These are phyloP conservation scores for Hydrozoanthus tunicans DNA, from an alignment of 64 coral and sea anemone species.

Conservation along the genomic window DNA sequence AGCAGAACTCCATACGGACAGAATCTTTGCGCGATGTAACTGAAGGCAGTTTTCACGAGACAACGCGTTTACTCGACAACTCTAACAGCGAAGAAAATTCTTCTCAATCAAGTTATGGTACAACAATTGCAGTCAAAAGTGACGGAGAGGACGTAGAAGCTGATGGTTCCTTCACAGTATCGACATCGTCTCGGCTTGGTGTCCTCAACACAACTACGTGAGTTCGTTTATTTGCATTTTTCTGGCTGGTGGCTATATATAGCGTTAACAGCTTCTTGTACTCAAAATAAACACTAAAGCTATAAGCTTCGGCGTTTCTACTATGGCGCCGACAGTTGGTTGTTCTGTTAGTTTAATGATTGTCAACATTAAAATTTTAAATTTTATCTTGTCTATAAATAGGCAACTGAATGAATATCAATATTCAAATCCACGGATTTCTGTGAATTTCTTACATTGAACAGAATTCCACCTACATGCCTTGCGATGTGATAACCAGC, in stretches of 20 bases:
- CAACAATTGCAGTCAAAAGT: neutral
- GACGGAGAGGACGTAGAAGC: neutral
- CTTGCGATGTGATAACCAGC: no score
- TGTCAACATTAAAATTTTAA: no score
- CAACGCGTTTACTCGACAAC: constrained; percentile 10
- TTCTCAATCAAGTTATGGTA: neutral
- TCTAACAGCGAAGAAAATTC: neutral
- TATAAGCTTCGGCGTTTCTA: no score
- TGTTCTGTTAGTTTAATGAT: no score
- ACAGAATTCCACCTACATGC: no score
- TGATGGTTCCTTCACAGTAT: neutral
- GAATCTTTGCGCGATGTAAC: constrained; percentile 4
- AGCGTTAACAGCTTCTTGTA: neutral
- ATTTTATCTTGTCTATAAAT: no score
- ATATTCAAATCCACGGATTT: no score
- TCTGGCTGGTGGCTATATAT: neutral
- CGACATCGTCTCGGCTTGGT: neutral
- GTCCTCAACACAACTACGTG: constrained; percentile 10
- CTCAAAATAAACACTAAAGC: no score
- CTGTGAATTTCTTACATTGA: no score
- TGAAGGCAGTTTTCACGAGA: constrained; percentile 22
- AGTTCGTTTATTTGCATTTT: neutral
- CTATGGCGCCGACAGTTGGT: no score
- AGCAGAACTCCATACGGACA: neutral
- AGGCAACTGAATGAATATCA: no score